These are phyloP conservation scores for Plumapathes pennacea DNA, from an alignment of 92 coral and sea anemone species.

Conservation along the genomic window DNA sequence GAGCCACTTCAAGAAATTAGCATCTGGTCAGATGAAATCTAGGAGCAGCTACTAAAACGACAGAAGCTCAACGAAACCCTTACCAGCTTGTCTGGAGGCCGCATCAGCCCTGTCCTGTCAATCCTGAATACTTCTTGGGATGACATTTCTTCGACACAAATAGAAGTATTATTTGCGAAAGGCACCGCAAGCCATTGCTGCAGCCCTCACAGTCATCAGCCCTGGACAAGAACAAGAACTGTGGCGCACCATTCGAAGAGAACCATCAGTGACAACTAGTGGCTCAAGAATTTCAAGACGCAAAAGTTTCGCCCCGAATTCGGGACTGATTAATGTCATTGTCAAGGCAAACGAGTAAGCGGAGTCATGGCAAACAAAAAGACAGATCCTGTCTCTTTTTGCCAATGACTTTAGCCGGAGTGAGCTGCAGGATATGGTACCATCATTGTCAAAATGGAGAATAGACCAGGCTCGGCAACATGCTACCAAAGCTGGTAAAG, in stretches of 20 bases:
- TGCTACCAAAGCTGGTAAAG: slow-evolving; percentile 12
- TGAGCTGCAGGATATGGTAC: slow-evolving; percentile 31
- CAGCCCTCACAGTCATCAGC: slow-evolving; percentile 32
- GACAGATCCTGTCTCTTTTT: slow-evolving; percentile 37
- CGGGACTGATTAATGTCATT: slow-evolving; percentile 13
- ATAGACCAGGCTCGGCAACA: slow-evolving; percentile 33
- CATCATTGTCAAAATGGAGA: slow-evolving; percentile 34
- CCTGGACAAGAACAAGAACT: slow-evolving; percentile 40
- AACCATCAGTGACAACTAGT: background rate
- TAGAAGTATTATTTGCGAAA: slow-evolving; percentile 30
- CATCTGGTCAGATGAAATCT: slow-evolving; percentile 16
- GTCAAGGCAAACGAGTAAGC: slow-evolving; percentile 27
- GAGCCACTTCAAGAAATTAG: too few species aligned
- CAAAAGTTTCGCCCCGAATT: slow-evolving; percentile 10
- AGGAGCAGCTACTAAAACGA: slow-evolving; percentile 15
- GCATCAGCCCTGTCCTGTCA: slow-evolving; percentile 21
- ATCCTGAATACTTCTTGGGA: slow-evolving; percentile 45
- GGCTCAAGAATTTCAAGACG: background rate
- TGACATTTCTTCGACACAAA: slow-evolving; percentile 45
- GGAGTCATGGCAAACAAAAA: slow-evolving; percentile 23
- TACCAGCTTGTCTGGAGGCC: slow-evolving; percentile 9
- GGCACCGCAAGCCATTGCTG: slow-evolving; percentile 21
- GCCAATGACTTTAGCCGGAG: slow-evolving; percentile 23
- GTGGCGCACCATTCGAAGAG: slow-evolving; percentile 10
- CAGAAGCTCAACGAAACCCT: slow-evolving; percentile 14